These are phyloP conservation scores for Babylonia areolata DNA, from an alignment of 1,140 invertebrate genomes.

Conservation along the genomic window DNA sequence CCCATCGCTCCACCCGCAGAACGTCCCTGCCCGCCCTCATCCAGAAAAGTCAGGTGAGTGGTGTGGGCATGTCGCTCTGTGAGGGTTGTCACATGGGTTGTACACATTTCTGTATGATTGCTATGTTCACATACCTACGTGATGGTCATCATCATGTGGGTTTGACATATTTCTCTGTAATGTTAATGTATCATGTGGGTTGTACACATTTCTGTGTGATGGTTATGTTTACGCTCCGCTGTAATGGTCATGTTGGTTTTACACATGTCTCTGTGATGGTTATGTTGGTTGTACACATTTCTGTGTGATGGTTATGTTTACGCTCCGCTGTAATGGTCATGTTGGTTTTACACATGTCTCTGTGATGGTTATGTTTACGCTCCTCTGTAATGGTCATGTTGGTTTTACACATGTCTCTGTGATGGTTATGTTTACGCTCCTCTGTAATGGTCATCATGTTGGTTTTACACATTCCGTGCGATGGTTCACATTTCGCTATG, in stretches of 20 bases:
- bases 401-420: too few relatives aligned
- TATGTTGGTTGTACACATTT: neutral
- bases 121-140: neutral
- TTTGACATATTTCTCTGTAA: neutral
- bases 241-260: too few relatives aligned
- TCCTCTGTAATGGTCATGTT: neutral
- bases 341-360: neutral
- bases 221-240: neutral
- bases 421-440: neutral
- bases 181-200: neutral
- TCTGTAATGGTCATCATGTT: neutral
- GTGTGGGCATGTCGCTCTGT: neutral
- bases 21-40: conserved; percentile 75
- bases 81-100: neutral
- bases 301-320: neutral
- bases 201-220: neutral
- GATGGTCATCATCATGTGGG: too few relatives aligned
- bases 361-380: neutral
- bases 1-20: conserved; percentile 65
- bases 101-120: neutral
- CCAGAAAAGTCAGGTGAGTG: conserved; percentile 73
- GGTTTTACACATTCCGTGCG: neutral
- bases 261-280: too few relatives aligned
- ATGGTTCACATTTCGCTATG: too few relatives aligned
- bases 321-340: neutral